phyloP scores from a whole-genome alignment of 1,140 invertebrate genomes.

The Panagrolaimus sp. region DNA sequence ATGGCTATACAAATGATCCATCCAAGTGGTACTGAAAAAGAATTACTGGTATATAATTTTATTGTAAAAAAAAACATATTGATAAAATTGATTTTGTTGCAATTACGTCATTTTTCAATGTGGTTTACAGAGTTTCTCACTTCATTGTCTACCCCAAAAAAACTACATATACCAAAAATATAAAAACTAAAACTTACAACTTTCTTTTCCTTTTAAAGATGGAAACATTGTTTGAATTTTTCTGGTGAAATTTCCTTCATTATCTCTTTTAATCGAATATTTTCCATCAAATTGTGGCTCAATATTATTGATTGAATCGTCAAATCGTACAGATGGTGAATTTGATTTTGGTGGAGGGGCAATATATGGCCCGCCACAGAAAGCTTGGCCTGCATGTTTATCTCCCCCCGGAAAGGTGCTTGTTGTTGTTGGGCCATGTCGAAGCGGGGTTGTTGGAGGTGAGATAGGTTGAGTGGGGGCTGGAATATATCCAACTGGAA shows the following conservation, averaged over 20 bases:
- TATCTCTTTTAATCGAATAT: neutral
- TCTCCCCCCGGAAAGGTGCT: neutral
- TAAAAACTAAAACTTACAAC: neutral
- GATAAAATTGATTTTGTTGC: no score
- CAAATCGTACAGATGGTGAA: neutral
- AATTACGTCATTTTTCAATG: no score
- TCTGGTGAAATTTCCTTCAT: neutral
- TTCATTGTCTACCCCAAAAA: no score
- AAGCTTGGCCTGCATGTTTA: neutral
- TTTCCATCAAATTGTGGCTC: neutral
- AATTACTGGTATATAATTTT: neutral
- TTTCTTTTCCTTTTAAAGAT: neutral
- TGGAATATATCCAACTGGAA: no score
- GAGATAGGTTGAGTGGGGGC: neutral
- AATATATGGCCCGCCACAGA: neutral
- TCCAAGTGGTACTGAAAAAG: conserved; percentile 15
- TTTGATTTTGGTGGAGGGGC: neutral
- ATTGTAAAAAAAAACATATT: no score
- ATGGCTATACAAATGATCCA: conserved; percentile 41
- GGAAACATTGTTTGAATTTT: no score
- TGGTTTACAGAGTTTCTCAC: no score
- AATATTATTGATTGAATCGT: neutral
- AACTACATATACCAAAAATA: no score
- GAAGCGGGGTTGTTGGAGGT: neutral
- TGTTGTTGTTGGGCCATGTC: neutral